A percentile compares a stretch with the other conserved stretches of the same genome.
Evolutionary conservation across 2,113 vertebrate genomes (phyloP).

Genomic region (Leptosomus discolor): DNA sequence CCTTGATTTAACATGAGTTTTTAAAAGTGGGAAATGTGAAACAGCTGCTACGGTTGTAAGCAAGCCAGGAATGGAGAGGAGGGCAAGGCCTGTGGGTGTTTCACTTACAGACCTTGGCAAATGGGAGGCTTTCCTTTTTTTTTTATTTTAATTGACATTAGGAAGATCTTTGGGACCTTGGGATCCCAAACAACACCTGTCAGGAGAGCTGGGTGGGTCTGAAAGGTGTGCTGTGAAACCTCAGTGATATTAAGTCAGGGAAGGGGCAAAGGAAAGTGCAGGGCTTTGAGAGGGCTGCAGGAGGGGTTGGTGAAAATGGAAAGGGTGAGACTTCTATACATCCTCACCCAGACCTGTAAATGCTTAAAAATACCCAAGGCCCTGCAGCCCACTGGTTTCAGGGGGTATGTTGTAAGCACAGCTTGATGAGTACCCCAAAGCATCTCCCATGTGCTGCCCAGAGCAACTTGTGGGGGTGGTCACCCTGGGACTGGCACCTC

Average conservation of each 20-base stretch:
- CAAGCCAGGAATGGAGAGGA: not conserved
- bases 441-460: not conserved
- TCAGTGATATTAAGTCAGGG: not conserved
- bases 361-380: not conserved
- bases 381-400: fast-evolving
- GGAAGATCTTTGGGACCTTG: not conserved
- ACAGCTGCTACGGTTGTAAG: not conserved
- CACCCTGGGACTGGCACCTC: not conserved
- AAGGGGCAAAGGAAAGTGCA: not conserved
- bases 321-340: not conserved
- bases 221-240: not conserved
- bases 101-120: not conserved
- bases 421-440: not conserved
- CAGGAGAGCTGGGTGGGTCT: not conserved
- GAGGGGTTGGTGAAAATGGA: not conserved
- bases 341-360: not conserved
- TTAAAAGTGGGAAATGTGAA: not conserved
- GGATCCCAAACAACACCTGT: not conserved
- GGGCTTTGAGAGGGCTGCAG: not conserved
- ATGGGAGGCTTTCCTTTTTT: not conserved
- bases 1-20: not conserved
- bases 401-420: fast-evolving
- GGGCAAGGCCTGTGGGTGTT: not conserved
- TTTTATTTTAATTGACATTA: not conserved
- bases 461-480: not conserved